Evolutionary conservation across 2,888 invertebrate genomes (phyloP).

Genomic region (Zaprionus bogoriensis): DNA sequence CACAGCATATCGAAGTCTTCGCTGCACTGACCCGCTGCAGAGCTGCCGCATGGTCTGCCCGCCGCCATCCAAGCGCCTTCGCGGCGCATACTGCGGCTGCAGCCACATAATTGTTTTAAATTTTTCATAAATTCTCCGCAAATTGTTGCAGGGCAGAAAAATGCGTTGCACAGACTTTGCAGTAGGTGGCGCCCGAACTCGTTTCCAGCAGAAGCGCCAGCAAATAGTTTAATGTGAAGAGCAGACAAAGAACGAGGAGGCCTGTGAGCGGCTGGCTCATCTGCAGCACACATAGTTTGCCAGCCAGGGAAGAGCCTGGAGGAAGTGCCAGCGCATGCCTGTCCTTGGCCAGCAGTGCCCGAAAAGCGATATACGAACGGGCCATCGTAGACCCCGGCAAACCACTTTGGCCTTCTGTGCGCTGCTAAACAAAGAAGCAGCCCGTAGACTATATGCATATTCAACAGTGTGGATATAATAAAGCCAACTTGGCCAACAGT

Average conservation of each 20-base stretch:
- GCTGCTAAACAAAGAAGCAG: no score
- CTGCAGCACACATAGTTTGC: slow-evolving; percentile 49
- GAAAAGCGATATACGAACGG: no score
- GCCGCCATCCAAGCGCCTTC: slow-evolving; percentile 14
- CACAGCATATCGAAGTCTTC: neutral
- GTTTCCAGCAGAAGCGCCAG: slow-evolving; percentile 26
- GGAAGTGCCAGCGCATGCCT: slow-evolving; percentile 5
- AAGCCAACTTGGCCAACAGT: slow-evolving; percentile 76
- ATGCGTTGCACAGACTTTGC: slow-evolving; percentile 16
- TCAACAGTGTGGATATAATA: slow-evolving; percentile 78
- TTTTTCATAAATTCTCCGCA: slow-evolving; percentile 66
- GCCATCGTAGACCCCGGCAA: no score
- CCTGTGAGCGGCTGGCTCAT: slow-evolving; percentile 30
- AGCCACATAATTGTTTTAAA: slow-evolving; percentile 63
- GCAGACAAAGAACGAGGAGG: slow-evolving; percentile 58
- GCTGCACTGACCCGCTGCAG: neutral
- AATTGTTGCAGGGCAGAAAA: slow-evolving; percentile 45
- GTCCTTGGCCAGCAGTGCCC: slow-evolving; percentile 7
- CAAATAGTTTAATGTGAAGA: slow-evolving; percentile 70
- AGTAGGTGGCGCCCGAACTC: slow-evolving; percentile 33
- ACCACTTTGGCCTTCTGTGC: no score
- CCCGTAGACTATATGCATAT: slow-evolving; percentile 52
- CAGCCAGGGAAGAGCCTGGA: neutral
- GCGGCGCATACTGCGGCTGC: slow-evolving; percentile 33
- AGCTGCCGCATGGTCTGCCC: neutral